Conservation (phyloP, 2,797 vertebrate genomes). For the Urosaurus nigricauda region DNA sequence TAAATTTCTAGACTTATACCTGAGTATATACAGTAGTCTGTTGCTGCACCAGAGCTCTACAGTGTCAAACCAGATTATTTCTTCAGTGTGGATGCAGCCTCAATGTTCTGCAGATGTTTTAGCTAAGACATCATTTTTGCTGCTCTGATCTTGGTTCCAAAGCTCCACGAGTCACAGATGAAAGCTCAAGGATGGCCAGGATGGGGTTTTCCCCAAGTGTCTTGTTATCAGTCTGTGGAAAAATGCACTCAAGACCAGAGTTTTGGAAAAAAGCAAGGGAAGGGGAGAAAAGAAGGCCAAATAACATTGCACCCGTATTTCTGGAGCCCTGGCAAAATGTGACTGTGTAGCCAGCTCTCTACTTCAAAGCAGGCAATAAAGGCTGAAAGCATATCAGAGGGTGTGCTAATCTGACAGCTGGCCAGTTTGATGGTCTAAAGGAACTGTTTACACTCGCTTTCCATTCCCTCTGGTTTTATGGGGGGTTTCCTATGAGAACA, state of each 20-base stretch:
- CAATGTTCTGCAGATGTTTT: not conserved
- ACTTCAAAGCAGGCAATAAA: slow-evolving; percentile 22
- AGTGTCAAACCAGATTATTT: no score
- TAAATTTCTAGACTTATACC: no score
- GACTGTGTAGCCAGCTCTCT: not conserved
- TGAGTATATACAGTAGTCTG: no score
- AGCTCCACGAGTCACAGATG: not conserved
- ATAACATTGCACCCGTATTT: not conserved
- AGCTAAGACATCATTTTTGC: not conserved
- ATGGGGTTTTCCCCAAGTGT: not conserved
- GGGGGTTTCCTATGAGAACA: slow-evolving; percentile 68
- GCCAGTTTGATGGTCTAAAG: not conserved
- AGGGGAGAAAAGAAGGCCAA: no score
- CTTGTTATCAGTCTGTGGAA: not conserved
- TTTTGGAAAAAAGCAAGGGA: not conserved
- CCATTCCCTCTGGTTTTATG: slow-evolving; percentile 50
- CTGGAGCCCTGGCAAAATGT: rapidly evolving
- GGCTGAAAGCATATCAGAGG: not conserved
- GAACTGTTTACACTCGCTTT: slow-evolving; percentile 64
- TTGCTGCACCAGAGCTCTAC: no score
- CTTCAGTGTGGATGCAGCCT: no score
- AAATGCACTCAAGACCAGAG: not conserved
- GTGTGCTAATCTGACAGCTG: slow-evolving; percentile 70
- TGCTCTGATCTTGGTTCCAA: not conserved
- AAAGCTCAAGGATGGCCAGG: not conserved